Evolutionary conservation across 2,797 vertebrate species (phyloP).

Genomic region (Capromys pilorides): DNA sequence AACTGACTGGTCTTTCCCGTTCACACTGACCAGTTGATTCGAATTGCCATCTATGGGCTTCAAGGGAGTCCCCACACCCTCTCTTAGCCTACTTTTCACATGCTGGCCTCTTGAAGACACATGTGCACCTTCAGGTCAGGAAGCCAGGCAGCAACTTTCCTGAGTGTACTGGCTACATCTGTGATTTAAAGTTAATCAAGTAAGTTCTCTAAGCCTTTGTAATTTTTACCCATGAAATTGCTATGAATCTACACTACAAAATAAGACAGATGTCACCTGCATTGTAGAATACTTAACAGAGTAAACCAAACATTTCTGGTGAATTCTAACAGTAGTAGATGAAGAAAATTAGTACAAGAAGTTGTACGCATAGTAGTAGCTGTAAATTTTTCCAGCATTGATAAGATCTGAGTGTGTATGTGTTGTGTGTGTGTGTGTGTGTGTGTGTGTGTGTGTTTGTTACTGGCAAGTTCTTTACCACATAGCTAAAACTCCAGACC

Average conservation of each 20-base stretch:
- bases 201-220: background rate
- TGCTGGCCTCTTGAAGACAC: fast-evolving
- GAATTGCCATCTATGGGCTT: background rate
- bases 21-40: background rate
- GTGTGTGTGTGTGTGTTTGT: too few species aligned
- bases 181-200: background rate
- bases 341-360: background rate
- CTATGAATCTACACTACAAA: background rate
- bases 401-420: background rate
- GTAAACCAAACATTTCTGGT: fast-evolving
- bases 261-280: background rate
- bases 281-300: background rate
- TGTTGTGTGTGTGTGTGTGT: background rate
- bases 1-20: background rate
- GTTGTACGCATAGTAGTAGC: background rate
- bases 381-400: background rate
- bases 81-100: background rate
- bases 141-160: background rate
- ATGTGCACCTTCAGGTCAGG: background rate
- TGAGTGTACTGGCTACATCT: background rate
- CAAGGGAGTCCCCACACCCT: background rate
- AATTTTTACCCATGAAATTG: background rate
- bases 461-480: background rate
- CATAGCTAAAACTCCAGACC: background rate
- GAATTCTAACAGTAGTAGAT: background rate